A percentile compares a stretch with the other conserved stretches of the same genome.
These are phyloP conservation scores for Embiotoca jacksoni DNA, from an alignment of 2,113 vertebrate genomes.

Conservation along the genomic window DNA sequence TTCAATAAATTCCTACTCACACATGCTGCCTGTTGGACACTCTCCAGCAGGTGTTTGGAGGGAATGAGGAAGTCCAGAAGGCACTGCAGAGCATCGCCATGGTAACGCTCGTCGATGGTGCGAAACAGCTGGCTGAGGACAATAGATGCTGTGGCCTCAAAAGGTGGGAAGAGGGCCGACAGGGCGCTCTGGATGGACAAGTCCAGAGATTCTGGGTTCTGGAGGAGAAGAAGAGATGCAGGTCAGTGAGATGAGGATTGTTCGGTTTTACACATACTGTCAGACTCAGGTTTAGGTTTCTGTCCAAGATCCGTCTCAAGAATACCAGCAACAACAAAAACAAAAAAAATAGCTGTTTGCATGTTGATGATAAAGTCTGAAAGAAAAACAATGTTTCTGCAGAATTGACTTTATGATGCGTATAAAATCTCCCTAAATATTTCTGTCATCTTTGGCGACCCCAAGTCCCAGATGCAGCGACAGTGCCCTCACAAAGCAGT, in stretches of 20 bases:
- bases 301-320: too few relatives aligned
- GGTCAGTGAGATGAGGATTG: not conserved
- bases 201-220: conserved; percentile 91
- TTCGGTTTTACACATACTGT: too few relatives aligned
- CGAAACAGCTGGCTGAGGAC: conserved; percentile 94
- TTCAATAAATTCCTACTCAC: conserved; percentile 83
- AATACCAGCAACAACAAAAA: too few relatives aligned
- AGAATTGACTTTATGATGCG: too few relatives aligned
- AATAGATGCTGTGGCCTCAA: conserved; percentile 91
- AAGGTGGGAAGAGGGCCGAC: conserved; percentile 91
- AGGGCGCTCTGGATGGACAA: conserved; percentile 90
- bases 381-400: too few relatives aligned
- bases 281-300: not conserved
- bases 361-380: not conserved
- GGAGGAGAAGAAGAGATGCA: conserved; percentile 4
- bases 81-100: conserved; percentile 91
- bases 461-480: too few relatives aligned
- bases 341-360: too few relatives aligned
- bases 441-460: too few relatives aligned
- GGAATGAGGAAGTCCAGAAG: conserved; percentile 95
- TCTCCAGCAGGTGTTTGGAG: conserved; percentile 93
- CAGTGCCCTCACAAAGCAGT: too few relatives aligned
- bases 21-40: conserved; percentile 91
- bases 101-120: conserved; percentile 91
- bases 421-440: too few relatives aligned